Evolutionary conservation across 2,113 vertebrate species (phyloP).

Genomic region (Notothenia rossii): DNA sequence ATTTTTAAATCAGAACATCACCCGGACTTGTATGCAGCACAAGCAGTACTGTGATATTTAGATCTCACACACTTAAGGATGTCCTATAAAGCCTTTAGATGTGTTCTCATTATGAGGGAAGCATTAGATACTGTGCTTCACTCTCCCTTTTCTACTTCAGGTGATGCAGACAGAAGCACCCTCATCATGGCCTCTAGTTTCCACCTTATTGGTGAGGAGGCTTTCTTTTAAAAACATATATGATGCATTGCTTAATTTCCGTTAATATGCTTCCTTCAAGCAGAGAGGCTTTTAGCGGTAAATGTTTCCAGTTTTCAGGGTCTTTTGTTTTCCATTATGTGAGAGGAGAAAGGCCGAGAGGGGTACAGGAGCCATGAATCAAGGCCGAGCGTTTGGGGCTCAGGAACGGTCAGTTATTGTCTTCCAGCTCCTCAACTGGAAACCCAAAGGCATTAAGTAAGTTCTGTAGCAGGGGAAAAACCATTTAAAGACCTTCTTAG

Average conservation of each 20-base stretch:
- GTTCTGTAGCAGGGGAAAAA: slow-evolving; percentile 42
- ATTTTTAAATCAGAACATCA: neutral
- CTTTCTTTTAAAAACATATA: neutral
- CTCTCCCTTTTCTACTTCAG: neutral
- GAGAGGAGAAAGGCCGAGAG: slow-evolving; percentile 39
- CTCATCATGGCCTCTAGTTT: neutral
- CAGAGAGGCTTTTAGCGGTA: slow-evolving; percentile 24
- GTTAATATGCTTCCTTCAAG: slow-evolving; percentile 38
- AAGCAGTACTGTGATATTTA: neutral
- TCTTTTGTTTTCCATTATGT: slow-evolving; percentile 55
- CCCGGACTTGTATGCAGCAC: neutral
- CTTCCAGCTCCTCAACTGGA: slow-evolving; percentile 45
- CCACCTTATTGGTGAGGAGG: neutral
- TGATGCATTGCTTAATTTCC: slow-evolving; percentile 10
- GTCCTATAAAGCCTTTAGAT: too few relatives aligned
- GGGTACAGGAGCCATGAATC: slow-evolving; percentile 57
- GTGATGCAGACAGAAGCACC: neutral
- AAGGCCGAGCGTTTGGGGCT: slow-evolving; percentile 37
- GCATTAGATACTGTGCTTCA: neutral
- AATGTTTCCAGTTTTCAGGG: slow-evolving; percentile 15
- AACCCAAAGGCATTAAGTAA: slow-evolving; percentile 44
- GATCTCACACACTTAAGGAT: neutral
- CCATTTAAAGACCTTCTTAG: slow-evolving; percentile 22
- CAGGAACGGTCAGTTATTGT: slow-evolving; percentile 28
- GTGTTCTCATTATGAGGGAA: neutral